These are phyloP conservation scores for Augiades crinisus DNA, from an alignment of 2,888 invertebrate genomes.

Conservation along the genomic window DNA sequence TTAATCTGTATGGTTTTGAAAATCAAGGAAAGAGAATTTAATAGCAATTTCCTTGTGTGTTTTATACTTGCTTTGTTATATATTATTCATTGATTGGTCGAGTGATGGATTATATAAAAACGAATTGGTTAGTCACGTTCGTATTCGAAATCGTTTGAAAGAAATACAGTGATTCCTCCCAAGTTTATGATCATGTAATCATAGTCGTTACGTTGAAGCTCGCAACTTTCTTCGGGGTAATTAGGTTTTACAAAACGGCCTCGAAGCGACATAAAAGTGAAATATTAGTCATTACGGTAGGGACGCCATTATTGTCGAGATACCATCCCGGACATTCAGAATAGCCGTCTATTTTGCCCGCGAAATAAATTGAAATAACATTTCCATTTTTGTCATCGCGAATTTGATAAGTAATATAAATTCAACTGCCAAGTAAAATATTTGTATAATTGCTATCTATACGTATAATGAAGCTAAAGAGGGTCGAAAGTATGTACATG, in stretches of 20 bases:
- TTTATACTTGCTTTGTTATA: no score
- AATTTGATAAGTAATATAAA: neutral
- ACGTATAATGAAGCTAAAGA: no score
- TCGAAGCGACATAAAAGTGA: constrained; percentile 28
- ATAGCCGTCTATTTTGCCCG: constrained; percentile 16
- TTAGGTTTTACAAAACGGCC: constrained; percentile 42
- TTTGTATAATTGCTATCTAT: no score
- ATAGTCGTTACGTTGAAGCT: constrained; percentile 39
- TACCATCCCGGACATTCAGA: constrained; percentile 24
- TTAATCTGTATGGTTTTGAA: neutral
- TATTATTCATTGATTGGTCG: no score
- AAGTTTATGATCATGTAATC: constrained; percentile 57
- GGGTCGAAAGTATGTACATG: no score
- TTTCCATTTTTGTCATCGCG: constrained; percentile 7
- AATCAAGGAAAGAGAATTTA: no score
- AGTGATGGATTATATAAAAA: no score
- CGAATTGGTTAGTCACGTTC: no score
- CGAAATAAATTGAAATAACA: constrained; percentile 18
- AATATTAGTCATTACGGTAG: constrained; percentile 50
- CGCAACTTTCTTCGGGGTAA: constrained; percentile 48
- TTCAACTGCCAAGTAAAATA: no score
- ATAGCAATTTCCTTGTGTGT: no score
- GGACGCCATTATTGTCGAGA: constrained; percentile 26
- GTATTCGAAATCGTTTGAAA: constrained; percentile 19
- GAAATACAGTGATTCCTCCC: constrained; percentile 47